Percentiles rank a stretch among this genome's conserved stretches.
Conservation (phyloP, 2,797 vertebrate genomes). For the Squalus acanthias region DNA sequence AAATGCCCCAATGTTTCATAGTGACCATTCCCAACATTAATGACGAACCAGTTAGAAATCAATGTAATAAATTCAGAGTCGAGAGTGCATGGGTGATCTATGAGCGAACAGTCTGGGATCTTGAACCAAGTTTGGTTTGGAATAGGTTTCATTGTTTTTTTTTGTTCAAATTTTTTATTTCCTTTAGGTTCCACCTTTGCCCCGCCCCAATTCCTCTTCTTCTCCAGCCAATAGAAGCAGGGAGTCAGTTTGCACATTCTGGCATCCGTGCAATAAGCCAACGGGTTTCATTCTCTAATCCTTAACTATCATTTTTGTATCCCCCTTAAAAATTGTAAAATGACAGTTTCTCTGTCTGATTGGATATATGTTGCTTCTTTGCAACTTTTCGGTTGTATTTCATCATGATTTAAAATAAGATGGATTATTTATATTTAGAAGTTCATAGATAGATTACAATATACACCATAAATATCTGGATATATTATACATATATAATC, state of each 20-base stretch:
- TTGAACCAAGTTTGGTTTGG: not conserved
- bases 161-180: not conserved
- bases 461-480: too few relatives aligned
- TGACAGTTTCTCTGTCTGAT: not conserved
- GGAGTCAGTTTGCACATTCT: not conserved
- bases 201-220: not conserved
- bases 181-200: not conserved
- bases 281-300: not conserved
- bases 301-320: not conserved
- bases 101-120: not conserved
- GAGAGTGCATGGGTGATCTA: not conserved
- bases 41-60: not conserved
- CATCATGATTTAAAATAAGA: not conserved
- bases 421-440: not conserved
- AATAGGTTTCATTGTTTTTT: not conserved
- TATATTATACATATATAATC: not conserved
- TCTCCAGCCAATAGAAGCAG: not conserved
- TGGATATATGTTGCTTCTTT: not conserved
- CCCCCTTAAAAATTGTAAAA: not conserved
- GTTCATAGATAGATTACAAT: too few relatives aligned
- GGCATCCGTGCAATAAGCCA: not conserved
- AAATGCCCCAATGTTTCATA: not conserved
- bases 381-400: not conserved
- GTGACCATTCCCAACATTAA: not conserved
- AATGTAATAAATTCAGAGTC: not conserved